phyloP scores from a whole-genome alignment of 2,888 invertebrate species.

The Ptilodon capucinus region DNA sequence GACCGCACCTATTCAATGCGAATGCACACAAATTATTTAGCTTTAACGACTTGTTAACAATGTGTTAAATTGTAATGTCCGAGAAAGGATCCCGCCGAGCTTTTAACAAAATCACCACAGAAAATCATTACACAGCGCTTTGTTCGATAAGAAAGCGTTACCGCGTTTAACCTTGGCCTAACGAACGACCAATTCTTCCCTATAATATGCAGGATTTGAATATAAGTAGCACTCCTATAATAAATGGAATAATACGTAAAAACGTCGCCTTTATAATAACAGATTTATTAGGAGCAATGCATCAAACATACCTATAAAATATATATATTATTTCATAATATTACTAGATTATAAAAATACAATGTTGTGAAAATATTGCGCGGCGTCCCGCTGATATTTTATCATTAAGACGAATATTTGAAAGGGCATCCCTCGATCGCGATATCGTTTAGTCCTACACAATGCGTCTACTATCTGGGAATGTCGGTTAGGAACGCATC shows the following conservation, averaged over 20 bases:
- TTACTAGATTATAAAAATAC: conserved; percentile 58
- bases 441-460: conserved; percentile 70
- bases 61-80: conserved; percentile 39
- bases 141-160: conserved; percentile 19
- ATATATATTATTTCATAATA: conserved; percentile 35
- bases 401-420: conserved; percentile 70
- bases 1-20: conserved; percentile 34
- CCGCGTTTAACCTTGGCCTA: conserved; percentile 4
- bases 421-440: conserved; percentile 58
- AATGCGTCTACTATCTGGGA: conserved; percentile 75
- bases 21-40: conserved; percentile 25
- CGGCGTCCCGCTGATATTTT: conserved; percentile 75
- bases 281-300: conserved; percentile 29
- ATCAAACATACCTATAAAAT: conserved; percentile 46
- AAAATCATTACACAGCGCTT: conserved; percentile 27
- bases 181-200: conserved; percentile 2
- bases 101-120: conserved; percentile 36
- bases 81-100: conserved; percentile 56
- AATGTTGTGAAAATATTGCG: conserved; percentile 73
- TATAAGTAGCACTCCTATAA: neutral
- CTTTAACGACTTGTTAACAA: conserved; percentile 19
- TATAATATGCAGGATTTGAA: neutral
- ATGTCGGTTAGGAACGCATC: conserved; percentile 74
- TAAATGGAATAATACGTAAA: neutral
- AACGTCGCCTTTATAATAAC: conserved; percentile 18